These are phyloP conservation scores for Neomonachus schauinslandi DNA, from an alignment of 2,113 vertebrate species.

Conservation along the genomic window DNA sequence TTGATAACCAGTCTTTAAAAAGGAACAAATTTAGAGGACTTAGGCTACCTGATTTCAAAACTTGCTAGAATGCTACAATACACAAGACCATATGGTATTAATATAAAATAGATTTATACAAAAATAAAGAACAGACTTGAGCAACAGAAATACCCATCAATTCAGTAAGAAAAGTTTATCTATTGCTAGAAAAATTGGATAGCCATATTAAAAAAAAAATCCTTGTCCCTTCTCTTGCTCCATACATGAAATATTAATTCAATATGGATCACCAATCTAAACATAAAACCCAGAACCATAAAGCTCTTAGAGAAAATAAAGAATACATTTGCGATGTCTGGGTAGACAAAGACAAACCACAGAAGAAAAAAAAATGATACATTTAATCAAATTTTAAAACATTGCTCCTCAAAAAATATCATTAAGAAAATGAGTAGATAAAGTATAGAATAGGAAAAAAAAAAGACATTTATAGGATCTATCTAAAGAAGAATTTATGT, in stretches of 20 bases:
- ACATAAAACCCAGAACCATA: neutral
- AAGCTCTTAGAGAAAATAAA: slow-evolving; percentile 26
- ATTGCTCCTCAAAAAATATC: neutral
- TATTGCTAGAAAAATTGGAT: neutral
- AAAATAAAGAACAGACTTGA: neutral
- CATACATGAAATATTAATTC: neutral
- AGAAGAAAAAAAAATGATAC: neutral
- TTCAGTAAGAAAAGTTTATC: neutral
- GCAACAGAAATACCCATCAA: neutral
- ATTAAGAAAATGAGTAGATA: neutral
- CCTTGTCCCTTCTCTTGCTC: neutral
- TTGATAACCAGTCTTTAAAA: neutral
- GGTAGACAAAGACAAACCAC: neutral
- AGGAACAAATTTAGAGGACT: neutral
- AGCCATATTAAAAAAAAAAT: neutral
- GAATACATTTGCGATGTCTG: neutral
- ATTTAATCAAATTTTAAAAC: neutral
- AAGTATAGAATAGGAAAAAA: neutral
- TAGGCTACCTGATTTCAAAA: neutral
- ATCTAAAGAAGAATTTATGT: neutral
- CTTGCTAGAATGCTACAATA: neutral
- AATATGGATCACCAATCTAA: neutral
- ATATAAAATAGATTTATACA: neutral
- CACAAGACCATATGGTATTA: neutral
- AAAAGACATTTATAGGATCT: neutral